A percentile compares a stretch with the other conserved stretches of the same genome.
phyloP scores from a whole-genome alignment of 2,113 vertebrate genomes.

The Pongo abelii region DNA sequence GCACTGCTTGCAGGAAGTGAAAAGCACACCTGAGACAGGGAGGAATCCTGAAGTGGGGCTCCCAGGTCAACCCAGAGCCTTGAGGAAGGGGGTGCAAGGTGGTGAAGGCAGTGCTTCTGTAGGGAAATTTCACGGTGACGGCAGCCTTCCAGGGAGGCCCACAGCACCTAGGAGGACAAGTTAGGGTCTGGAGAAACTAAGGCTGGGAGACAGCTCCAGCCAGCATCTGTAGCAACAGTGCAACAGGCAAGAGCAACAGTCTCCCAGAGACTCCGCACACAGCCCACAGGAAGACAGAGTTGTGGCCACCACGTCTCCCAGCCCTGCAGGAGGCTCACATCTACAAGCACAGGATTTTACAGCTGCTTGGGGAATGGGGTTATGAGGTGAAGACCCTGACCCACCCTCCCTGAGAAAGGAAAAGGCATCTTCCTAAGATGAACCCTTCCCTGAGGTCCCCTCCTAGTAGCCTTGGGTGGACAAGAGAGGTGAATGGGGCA shows the following conservation, averaged over 20 bases:
- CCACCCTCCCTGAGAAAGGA: neutral
- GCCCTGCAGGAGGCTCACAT: neutral
- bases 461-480: neutral
- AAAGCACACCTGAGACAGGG: neutral
- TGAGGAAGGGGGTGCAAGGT: neutral
- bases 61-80: neutral
- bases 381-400: neutral
- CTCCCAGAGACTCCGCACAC: neutral
- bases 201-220: neutral
- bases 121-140: neutral
- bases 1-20: neutral
- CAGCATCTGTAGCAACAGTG: neutral
- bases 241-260: accelerated
- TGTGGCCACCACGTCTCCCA: no score
- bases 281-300: neutral
- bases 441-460: neutral
- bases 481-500: neutral
- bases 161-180: neutral
- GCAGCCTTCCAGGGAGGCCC: neutral
- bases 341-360: no score
- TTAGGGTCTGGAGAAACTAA: neutral
- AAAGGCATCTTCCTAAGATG: neutral
- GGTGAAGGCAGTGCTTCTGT: neutral
- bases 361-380: accelerated
- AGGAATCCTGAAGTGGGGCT: neutral